phyloP scores from a whole-genome alignment of 2,888 invertebrate species.

The Sinelater perroti region DNA sequence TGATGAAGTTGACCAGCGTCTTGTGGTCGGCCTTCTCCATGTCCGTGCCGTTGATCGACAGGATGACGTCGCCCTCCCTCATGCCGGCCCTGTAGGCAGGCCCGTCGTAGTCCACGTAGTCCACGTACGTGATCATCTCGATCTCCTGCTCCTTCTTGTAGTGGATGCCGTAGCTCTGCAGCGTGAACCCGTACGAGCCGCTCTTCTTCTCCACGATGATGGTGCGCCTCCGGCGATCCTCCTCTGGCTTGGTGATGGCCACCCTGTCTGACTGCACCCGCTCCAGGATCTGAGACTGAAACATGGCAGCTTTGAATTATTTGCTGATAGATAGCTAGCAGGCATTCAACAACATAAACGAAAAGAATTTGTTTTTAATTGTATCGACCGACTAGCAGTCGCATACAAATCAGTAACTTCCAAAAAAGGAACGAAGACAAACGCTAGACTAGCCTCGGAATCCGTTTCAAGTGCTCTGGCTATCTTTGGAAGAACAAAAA shows the following conservation, averaged over 20 bases:
- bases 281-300: slow-evolving; percentile 73
- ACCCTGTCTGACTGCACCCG: slow-evolving; percentile 78
- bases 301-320: not conserved
- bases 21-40: slow-evolving; percentile 96
- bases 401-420: too few species aligned
- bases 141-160: slow-evolving; percentile 94
- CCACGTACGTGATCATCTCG: slow-evolving; percentile 96
- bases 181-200: slow-evolving; percentile 92
- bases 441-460: too few species aligned
- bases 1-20: slow-evolving; percentile 90
- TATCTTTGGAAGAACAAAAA: too few species aligned
- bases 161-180: slow-evolving; percentile 97
- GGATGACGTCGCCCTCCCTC: slow-evolving; percentile 95
- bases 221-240: slow-evolving; percentile 86
- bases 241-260: slow-evolving; percentile 76
- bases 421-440: too few species aligned
- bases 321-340: too few species aligned
- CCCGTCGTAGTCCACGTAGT: slow-evolving; percentile 92
- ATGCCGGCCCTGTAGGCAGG: slow-evolving; percentile 93
- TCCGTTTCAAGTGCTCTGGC: too few species aligned
- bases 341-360: too few species aligned
- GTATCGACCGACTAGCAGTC: too few species aligned
- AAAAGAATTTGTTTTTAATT: too few species aligned
- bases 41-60: slow-evolving; percentile 95
- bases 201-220: slow-evolving; percentile 92